These are phyloP conservation scores for Oscheius sp. DNA, from an alignment of 1,140 invertebrate genomes.

Conservation along the genomic window DNA sequence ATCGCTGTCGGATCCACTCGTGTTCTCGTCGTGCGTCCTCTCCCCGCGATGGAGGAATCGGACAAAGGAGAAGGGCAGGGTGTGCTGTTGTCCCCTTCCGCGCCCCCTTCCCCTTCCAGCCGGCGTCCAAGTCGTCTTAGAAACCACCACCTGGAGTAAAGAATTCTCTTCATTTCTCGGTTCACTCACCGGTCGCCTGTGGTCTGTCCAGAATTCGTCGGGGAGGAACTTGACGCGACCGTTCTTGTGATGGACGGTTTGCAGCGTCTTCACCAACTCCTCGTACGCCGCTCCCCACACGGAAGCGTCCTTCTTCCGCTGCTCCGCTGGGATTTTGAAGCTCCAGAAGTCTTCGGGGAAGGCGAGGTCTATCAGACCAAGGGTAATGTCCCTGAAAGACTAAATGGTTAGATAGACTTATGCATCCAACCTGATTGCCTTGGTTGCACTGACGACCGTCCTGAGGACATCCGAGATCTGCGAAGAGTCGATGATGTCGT, in stretches of 20 bases:
- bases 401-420: not conserved
- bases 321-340: not conserved
- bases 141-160: too few species aligned
- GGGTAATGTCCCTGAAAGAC: constrained; percentile 3
- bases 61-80: not conserved
- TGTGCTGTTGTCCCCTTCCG: too few species aligned
- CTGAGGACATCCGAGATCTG: not conserved
- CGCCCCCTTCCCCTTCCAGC: too few species aligned
- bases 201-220: constrained; percentile 31
- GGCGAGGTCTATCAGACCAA: constrained; percentile 1
- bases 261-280: not conserved
- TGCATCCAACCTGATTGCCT: not conserved
- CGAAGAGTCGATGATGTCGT: not conserved
- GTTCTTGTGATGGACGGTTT: constrained; percentile 23
- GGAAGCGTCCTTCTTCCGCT: not conserved
- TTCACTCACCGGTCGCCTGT: constrained; percentile 14
- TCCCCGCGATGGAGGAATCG: not conserved
- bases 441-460: not conserved
- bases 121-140: too few species aligned
- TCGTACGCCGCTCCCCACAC: constrained; percentile 4
- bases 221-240: constrained; percentile 19
- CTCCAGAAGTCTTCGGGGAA: not conserved
- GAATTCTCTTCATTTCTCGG: too few species aligned
- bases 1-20: constrained; percentile 13
- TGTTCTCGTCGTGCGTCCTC: too few species aligned